A percentile compares a stretch with the other conserved stretches of the same genome.
phyloP scores from a whole-genome alignment of 2,797 vertebrate genomes.

The Fistularia tabacaria region DNA sequence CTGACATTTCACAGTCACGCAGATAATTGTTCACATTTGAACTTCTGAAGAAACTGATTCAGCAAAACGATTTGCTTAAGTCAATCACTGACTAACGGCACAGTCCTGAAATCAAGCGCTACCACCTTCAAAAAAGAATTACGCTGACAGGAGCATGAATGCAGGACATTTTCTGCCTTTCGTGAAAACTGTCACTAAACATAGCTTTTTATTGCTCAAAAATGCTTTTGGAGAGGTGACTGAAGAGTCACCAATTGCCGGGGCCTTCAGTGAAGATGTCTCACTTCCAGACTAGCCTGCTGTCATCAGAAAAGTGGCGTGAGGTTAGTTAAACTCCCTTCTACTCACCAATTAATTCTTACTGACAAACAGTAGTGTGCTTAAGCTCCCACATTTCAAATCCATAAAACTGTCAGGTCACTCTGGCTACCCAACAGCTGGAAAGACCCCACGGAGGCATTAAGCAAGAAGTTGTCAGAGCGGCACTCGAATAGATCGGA shows the following conservation, averaged over 20 bases:
- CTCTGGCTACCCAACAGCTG: conserved; percentile 22
- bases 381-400: conserved; percentile 21
- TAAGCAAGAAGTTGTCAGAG: conserved; percentile 27
- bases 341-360: conserved; percentile 19
- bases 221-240: neutral
- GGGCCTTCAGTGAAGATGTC: conserved; percentile 16
- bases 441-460: conserved; percentile 28
- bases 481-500: conserved; percentile 41
- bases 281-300: conserved; percentile 13
- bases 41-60: neutral
- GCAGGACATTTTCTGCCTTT: no score
- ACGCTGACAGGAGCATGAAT: no score
- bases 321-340: conserved; percentile 6
- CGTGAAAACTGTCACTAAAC: no score
- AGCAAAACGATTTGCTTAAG: neutral
- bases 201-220: neutral
- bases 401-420: conserved; percentile 28
- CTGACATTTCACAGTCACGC: neutral
- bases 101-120: neutral
- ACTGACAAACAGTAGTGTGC: conserved; percentile 45
- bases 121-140: neutral
- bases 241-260: conserved; percentile 19
- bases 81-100: neutral
- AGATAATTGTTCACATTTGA: conserved; percentile 6
- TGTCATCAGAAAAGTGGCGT: conserved; percentile 36